Base-by-base conservation (phyloP, 2,113 vertebrate species). In the Microcebus jonahi region DNA sequence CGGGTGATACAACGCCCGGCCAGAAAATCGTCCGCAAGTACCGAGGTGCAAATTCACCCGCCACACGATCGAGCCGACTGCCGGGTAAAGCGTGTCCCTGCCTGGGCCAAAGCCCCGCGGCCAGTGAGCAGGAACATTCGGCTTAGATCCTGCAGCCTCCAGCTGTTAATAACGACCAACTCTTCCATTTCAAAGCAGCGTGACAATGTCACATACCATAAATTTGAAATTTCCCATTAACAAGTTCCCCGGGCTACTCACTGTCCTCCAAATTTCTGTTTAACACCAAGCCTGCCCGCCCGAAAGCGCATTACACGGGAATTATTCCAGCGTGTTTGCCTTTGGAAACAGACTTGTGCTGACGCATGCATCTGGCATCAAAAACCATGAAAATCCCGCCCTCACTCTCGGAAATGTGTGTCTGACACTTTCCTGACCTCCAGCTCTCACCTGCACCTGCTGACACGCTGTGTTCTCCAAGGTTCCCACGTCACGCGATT, bases 91-190 rank as follows among this genome's bases (percentile, higher is more conserved):
- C 13, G n/a, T 6, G 8, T 14, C 21, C n/a, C 4, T 13, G 6
- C 2, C 1, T 7, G 0, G 1, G 12, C 29, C 6, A 6, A 4
- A 27, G n/a, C 2, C 36, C 39, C 50, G 8, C 6, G 5, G 50
- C 1, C 11, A 4, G 31, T 6, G 29, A 27, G 8, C 5, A 9
- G 39, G 34, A 53, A 27, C 59, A 76, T 42, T 53, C 36, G 0
- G 1, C 25, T n/a, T 55, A 42, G 8, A 76, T 23, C 4, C 9
- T 65, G 17, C 23, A 45, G 18, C 18, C 55, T 81, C 25, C 53
- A 4, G 20, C 18, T 10, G 14, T 9, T 34, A 45, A 50, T 34
- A 23, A 3, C n/a, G n/a, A 67, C 67, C 9, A 18, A 61, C 3
- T 1, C 63, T 55, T 25, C 73, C 20, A 53, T 71, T 79, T 88